These are phyloP conservation scores for Nomada ruficornis DNA, from an alignment of 2,888 invertebrate genomes.

Conservation along the genomic window DNA sequence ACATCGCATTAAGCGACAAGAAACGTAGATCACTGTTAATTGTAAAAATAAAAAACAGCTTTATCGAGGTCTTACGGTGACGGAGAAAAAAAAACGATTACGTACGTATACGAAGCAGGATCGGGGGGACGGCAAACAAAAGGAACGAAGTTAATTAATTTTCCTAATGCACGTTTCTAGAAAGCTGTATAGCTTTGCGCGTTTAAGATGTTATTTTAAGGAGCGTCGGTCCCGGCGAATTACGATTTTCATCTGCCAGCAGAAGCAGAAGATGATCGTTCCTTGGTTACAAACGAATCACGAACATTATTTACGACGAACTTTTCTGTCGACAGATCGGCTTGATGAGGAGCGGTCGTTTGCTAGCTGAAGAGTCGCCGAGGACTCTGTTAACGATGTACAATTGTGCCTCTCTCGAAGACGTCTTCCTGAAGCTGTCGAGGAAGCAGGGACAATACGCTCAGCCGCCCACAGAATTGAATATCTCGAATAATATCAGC, in stretches of 20 bases:
- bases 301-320: background rate
- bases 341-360: constrained; percentile 95
- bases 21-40: background rate
- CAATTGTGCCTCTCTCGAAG: constrained; percentile 93
- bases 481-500: constrained; percentile 91
- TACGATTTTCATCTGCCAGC: background rate
- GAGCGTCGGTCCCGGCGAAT: too few species aligned
- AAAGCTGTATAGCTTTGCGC: too few species aligned
- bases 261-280: background rate
- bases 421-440: constrained; percentile 96
- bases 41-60: background rate
- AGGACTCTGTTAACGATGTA: constrained; percentile 93
- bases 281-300: too few species aligned
- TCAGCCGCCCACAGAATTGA: constrained; percentile 85
- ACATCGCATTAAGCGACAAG: too few species aligned
- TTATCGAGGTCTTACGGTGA: background rate
- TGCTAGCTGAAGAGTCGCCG: constrained; percentile 96
- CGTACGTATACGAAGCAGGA: background rate
- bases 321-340: constrained; percentile 89
- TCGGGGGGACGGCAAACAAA: background rate
- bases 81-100: background rate
- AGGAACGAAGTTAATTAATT: constrained; percentile 16
- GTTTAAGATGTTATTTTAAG: background rate
- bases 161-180: background rate
- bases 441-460: constrained; percentile 88